Evolutionary conservation across 2,113 vertebrate species (phyloP).

Genomic region (Corythaixoides concolor): DNA sequence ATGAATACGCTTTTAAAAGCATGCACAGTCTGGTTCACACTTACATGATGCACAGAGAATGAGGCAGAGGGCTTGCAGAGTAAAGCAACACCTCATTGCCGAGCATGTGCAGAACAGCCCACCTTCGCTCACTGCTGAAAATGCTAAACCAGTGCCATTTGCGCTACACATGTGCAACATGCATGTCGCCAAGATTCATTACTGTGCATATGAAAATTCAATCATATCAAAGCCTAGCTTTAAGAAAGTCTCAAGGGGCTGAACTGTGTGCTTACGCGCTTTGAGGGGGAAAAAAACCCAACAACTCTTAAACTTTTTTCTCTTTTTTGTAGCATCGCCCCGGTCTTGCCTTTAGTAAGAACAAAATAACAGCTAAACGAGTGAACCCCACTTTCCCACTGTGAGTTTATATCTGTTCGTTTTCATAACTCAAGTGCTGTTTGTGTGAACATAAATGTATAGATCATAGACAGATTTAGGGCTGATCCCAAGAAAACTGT

Average conservation of each 20-base stretch:
- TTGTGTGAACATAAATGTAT: not conserved
- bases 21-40: conserved; percentile 52
- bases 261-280: not conserved
- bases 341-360: not conserved
- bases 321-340: not conserved
- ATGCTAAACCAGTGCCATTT: conserved; percentile 6
- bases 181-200: conserved; percentile 52
- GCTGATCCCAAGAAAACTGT: not conserved
- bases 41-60: conserved; percentile 60
- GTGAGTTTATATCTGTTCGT: not conserved
- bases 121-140: conserved; percentile 20
- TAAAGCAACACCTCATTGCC: conserved; percentile 53
- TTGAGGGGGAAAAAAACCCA: not conserved
- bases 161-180: conserved; percentile 34
- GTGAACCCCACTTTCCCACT: not conserved
- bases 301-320: not conserved
- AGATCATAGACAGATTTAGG: not conserved
- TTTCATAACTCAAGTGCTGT: not conserved
- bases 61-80: conserved; percentile 24
- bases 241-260: conserved; percentile 12
- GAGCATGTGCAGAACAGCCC: conserved; percentile 48
- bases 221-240: conserved; percentile 53
- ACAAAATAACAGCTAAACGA: not conserved
- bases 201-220: conserved; percentile 47
- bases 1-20: conserved; percentile 43